Conservation (phyloP, 2,797 vertebrate species). For the Eulemur coronatus region DNA sequence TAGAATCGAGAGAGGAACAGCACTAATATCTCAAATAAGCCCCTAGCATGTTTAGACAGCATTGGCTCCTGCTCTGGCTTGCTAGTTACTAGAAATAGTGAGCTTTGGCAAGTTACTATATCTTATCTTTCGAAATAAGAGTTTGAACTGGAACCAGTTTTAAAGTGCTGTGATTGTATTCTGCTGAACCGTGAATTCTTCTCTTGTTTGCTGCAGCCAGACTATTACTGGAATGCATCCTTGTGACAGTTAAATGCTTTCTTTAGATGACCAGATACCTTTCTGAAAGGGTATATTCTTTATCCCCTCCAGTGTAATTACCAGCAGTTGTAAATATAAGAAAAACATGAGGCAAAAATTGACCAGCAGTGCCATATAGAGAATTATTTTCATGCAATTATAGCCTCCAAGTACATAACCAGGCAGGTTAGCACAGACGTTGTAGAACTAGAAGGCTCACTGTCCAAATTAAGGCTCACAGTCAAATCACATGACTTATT, state of each 20-base stretch:
- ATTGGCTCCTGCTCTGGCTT: neutral
- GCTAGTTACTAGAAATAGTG: neutral
- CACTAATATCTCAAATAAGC: constrained; percentile 17
- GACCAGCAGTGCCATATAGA: neutral
- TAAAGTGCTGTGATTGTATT: constrained; percentile 38
- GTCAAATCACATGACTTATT: neutral
- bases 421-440: neutral
- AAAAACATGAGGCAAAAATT: constrained; percentile 24
- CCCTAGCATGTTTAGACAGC: neutral
- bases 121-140: constrained; percentile 38
- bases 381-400: neutral
- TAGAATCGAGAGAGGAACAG: constrained; percentile 17
- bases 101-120: neutral
- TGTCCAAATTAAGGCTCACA: neutral
- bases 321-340: constrained; percentile 21
- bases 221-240: constrained; percentile 2
- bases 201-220: neutral
- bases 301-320: constrained; percentile 20
- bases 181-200: neutral
- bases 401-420: neutral
- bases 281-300: constrained; percentile 29
- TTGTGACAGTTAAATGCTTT: constrained; percentile 44
- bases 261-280: constrained; percentile 46
- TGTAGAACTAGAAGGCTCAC: neutral
- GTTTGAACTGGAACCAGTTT: constrained; percentile 27